Conservation (phyloP, 2,888 invertebrate genomes). For the Pyrgus malvae region DNA sequence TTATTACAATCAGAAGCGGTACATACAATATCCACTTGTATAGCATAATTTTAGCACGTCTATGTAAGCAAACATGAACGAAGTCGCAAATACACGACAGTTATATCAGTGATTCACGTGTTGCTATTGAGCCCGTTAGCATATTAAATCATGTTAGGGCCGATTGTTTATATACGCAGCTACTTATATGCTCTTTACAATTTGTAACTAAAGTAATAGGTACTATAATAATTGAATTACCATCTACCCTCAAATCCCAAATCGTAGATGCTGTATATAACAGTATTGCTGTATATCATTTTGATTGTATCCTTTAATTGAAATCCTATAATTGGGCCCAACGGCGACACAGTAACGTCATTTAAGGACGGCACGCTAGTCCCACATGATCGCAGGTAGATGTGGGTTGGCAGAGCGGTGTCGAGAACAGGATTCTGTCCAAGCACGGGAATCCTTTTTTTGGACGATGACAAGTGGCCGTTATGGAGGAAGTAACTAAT, state of each 20-base stretch:
- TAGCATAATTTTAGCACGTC: conserved; percentile 52
- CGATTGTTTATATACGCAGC: conserved; percentile 24
- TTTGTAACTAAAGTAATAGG: background rate
- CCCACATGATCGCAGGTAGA: conserved; percentile 72
- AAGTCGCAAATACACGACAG: conserved; percentile 69
- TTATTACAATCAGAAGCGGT: conserved; percentile 7
- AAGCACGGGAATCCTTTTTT: conserved; percentile 62
- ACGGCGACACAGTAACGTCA: conserved; percentile 33
- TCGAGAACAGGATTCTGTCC: conserved; percentile 71
- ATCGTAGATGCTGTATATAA: too few species aligned
- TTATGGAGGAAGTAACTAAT: conserved; percentile 66
- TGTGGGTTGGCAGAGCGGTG: conserved; percentile 52
- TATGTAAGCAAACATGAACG: conserved; percentile 62
- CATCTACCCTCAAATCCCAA: background rate
- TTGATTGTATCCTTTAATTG: too few species aligned
- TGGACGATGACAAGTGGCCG: conserved; percentile 63
- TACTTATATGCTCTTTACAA: too few species aligned
- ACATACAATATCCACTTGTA: background rate
- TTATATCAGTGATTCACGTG: conserved; percentile 72
- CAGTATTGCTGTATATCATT: too few species aligned
- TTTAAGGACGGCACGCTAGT: conserved; percentile 53
- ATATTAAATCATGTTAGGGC: conserved; percentile 43
- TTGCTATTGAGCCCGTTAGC: conserved; percentile 69
- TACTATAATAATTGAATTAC: background rate
- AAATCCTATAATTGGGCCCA: background rate